phyloP scores from a whole-genome alignment of 1,140 invertebrate genomes.

The Acyrthosiphon pisum region DNA sequence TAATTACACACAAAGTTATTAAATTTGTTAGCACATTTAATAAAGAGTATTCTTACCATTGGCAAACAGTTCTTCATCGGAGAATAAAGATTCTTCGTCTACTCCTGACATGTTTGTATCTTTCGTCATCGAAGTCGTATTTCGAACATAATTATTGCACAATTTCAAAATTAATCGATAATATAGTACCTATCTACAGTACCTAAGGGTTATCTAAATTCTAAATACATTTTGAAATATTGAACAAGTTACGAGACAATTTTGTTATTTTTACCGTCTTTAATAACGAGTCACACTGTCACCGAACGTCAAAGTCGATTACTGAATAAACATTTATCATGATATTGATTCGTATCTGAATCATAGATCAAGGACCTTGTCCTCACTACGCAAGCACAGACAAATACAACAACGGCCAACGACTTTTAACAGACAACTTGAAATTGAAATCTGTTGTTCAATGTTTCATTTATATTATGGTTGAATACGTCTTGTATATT shows the following conservation, averaged over 20 bases:
- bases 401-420: neutral
- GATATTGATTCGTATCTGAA: neutral
- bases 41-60: neutral
- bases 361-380: neutral
- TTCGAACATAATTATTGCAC: constrained; percentile 10
- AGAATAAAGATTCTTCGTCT: constrained; percentile 26
- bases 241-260: neutral
- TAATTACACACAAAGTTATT: neutral
- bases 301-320: neutral
- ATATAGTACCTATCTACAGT: neutral
- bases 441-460: neutral
- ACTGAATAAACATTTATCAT: neutral
- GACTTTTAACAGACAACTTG: neutral
- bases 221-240: too few relatives aligned
- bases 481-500: too few relatives aligned
- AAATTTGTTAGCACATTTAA: neutral
- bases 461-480: neutral
- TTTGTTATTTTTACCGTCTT: neutral
- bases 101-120: neutral
- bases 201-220: neutral
- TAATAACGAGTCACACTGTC: neutral
- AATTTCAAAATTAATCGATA: neutral
- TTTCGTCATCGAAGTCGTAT: neutral
- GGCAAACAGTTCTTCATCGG: constrained; percentile 47
- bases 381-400: neutral